Conservation (phyloP, 2,113 vertebrate species). For the Platanista minor region DNA sequence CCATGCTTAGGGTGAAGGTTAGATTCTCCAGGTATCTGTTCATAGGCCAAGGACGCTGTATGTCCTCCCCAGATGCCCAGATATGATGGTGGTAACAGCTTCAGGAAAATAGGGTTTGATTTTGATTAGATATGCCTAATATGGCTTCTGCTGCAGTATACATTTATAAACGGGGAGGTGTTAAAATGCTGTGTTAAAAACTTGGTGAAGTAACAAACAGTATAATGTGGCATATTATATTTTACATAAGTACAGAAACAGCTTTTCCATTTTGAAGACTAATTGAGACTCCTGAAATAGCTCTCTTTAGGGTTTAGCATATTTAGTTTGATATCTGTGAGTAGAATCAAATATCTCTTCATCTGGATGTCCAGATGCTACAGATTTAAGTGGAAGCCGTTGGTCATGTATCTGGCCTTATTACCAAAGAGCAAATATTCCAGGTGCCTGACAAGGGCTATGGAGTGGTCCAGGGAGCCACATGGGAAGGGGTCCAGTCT, state of each 20-base stretch:
- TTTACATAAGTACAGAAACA: slow-evolving; percentile 71
- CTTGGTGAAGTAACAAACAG: slow-evolving; percentile 71
- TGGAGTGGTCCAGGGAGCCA: neutral
- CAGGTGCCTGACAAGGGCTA: neutral
- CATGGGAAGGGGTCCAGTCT: neutral
- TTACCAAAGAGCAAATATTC: neutral
- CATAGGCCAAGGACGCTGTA: neutral
- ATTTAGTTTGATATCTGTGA: slow-evolving; percentile 31
- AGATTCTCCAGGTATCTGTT: neutral
- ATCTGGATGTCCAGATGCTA: neutral
- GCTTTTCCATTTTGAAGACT: slow-evolving; percentile 60
- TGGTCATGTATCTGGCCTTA: neutral
- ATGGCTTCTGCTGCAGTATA: slow-evolving; percentile 28
- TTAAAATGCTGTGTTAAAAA: slow-evolving; percentile 63
- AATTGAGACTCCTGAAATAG: slow-evolving; percentile 48
- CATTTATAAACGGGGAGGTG: slow-evolving; percentile 67
- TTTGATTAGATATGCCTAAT: slow-evolving; percentile 19
- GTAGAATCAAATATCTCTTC: slow-evolving; percentile 19
- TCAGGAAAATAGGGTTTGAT: neutral
- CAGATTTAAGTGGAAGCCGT: neutral
- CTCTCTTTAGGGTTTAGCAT: slow-evolving; percentile 32
- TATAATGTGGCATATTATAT: slow-evolving; percentile 62
- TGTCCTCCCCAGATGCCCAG: neutral
- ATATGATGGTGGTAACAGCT: neutral
- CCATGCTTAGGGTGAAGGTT: neutral